phyloP scores from a whole-genome alignment of 2,797 vertebrate genomes.

The Lacerta viridis region DNA sequence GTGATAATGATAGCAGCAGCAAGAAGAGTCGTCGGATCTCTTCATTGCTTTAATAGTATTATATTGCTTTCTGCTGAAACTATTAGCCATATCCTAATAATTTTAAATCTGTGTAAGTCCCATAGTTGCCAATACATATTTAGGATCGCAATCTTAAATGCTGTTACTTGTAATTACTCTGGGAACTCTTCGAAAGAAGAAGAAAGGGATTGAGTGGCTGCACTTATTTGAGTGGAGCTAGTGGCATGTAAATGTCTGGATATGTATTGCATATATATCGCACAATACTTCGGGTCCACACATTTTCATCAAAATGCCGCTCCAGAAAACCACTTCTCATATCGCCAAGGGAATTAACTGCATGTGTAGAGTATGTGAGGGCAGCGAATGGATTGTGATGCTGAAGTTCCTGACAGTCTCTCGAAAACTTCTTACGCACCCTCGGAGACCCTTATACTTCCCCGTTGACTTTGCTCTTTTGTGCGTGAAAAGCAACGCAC shows the following conservation, averaged over 20 bases:
- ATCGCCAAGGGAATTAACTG: background rate
- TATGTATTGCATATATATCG: conserved; percentile 20
- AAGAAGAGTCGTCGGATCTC: background rate
- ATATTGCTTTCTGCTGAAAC: background rate
- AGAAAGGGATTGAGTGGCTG: no score
- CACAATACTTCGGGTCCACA: background rate
- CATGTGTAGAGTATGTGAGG: accelerated
- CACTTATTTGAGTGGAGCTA: background rate
- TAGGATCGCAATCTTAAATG: background rate
- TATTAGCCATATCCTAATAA: background rate
- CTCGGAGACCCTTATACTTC: background rate
- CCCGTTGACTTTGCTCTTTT: conserved; percentile 24
- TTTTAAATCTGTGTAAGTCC: background rate
- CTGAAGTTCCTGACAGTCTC: background rate
- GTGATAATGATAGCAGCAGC: background rate
- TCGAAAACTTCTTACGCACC: background rate
- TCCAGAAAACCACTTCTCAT: conserved; percentile 6
- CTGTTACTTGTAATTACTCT: background rate
- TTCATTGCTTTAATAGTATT: background rate
- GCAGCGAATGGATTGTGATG: background rate
- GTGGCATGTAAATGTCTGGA: background rate
- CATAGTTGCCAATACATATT: background rate
- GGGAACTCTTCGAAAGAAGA: background rate
- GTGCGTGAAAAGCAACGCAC: background rate
- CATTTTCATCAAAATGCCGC: background rate